phyloP scores from a whole-genome alignment of 1,140 invertebrate species.

The Prorops nasuta region DNA sequence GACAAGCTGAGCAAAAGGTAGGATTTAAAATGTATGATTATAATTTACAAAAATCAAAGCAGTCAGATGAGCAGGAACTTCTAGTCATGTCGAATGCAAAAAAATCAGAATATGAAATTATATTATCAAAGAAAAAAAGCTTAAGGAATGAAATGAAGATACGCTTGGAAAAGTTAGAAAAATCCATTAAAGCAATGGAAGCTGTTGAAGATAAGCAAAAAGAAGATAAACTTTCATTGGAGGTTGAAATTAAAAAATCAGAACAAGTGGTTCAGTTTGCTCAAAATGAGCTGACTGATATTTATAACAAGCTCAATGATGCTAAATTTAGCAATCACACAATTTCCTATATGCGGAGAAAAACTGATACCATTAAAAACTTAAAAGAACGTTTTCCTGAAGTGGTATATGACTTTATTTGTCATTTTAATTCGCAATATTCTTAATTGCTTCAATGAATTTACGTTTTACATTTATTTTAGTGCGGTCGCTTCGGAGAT shows the following conservation, averaged over 20 bases:
- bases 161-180: conserved; percentile 83
- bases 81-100: conserved; percentile 83
- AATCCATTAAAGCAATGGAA: conserved; percentile 82
- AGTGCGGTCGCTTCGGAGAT: conserved; percentile 93
- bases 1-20: conserved; percentile 81
- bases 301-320: conserved; percentile 85
- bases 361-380: conserved; percentile 92
- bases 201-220: conserved; percentile 77
- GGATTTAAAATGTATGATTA: conserved; percentile 78
- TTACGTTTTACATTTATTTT: conserved; percentile 28
- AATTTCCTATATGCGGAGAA: conserved; percentile 82
- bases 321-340: conserved; percentile 93
- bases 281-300: conserved; percentile 71
- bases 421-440: conserved; percentile 12
- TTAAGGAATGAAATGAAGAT: conserved; percentile 86
- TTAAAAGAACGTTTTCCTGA: conserved; percentile 91
- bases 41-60: conserved; percentile 85
- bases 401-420: conserved; percentile 64
- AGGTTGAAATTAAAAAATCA: conserved; percentile 81
- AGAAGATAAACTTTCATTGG: conserved; percentile 65
- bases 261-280: conserved; percentile 74
- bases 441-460: background rate
- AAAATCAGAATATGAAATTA: conserved; percentile 77
- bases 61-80: conserved; percentile 88
- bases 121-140: conserved; percentile 73